A percentile compares a stretch with the other conserved stretches of the same genome.
Conservation (phyloP, 2,113 vertebrate species). For the Callionymus lyra region DNA sequence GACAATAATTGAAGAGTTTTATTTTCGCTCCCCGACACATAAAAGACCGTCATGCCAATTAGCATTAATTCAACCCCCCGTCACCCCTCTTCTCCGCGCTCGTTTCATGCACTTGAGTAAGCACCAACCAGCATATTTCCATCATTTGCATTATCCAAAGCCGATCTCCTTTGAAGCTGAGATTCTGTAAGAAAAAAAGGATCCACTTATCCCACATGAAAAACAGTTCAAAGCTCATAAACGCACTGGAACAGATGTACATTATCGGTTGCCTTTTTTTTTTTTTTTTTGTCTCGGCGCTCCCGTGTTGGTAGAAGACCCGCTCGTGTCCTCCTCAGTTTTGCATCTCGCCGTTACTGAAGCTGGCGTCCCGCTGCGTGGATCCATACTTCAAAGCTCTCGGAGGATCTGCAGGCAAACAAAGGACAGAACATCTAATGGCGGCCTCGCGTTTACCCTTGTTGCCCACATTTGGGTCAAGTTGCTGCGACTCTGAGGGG, state of each 20-base stretch:
- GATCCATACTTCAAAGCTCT: conserved; percentile 93
- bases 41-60: conserved; percentile 92
- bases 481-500: conserved; percentile 39
- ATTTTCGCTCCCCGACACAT: conserved; percentile 69
- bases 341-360: conserved; percentile 86
- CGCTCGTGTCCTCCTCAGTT: conserved; percentile 79
- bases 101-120: conserved; percentile 70
- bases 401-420: conserved; percentile 86
- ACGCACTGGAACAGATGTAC: conserved; percentile 98
- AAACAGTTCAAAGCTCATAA: conserved; percentile 98
- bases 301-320: conserved; percentile 86
- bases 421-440: conserved; percentile 80
- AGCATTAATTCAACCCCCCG: conserved; percentile 71
- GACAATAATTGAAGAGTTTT: conserved; percentile 61
- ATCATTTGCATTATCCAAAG: conserved; percentile 98
- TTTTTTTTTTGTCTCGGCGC: conserved; percentile 70
- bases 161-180: conserved; percentile 98
- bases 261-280: conserved; percentile 97
- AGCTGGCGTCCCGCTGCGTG: conserved; percentile 86
- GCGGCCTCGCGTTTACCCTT: conserved; percentile 70
- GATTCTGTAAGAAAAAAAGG: conserved; percentile 93
- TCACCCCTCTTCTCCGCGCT: conserved; percentile 45
- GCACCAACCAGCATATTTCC: conserved; percentile 87
- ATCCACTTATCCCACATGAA: conserved; percentile 88
- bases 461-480: conserved; percentile 83